These are phyloP conservation scores for Buphagus erythrorhynchus DNA, from an alignment of 2,797 vertebrate genomes.

Conservation along the genomic window DNA sequence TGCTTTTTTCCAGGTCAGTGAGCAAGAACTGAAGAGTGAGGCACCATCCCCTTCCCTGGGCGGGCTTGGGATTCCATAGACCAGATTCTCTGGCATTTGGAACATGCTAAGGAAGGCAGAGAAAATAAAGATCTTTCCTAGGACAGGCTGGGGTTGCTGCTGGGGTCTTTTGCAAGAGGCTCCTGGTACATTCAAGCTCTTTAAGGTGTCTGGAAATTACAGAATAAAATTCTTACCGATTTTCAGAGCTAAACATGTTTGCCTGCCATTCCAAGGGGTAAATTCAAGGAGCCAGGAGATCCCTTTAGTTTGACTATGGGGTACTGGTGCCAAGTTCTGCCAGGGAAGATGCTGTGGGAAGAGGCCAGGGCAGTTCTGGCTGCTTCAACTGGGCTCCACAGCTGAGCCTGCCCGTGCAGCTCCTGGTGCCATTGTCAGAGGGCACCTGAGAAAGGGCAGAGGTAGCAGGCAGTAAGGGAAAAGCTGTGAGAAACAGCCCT, in stretches of 20 bases:
- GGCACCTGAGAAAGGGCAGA: neutral
- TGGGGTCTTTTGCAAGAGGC: neutral
- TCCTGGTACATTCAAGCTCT: neutral
- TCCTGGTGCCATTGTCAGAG: neutral
- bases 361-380: neutral
- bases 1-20: neutral
- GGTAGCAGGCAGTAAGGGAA: neutral
- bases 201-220: neutral
- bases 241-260: neutral
- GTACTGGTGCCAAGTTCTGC: neutral
- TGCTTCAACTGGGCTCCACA: neutral
- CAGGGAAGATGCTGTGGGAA: neutral
- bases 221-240: neutral
- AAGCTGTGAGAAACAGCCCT: neutral
- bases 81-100: neutral
- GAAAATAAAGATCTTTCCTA: neutral
- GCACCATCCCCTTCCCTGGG: neutral
- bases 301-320: accelerated
- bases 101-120: neutral
- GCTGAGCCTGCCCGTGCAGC: neutral
- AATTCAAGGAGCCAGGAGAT: neutral
- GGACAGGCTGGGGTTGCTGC: neutral
- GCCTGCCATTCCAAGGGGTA: neutral
- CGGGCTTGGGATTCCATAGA: neutral
- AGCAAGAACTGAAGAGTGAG: neutral